Conservation (phyloP, 2,113 vertebrate species). For the Machaerirhynchus nigripectus region DNA sequence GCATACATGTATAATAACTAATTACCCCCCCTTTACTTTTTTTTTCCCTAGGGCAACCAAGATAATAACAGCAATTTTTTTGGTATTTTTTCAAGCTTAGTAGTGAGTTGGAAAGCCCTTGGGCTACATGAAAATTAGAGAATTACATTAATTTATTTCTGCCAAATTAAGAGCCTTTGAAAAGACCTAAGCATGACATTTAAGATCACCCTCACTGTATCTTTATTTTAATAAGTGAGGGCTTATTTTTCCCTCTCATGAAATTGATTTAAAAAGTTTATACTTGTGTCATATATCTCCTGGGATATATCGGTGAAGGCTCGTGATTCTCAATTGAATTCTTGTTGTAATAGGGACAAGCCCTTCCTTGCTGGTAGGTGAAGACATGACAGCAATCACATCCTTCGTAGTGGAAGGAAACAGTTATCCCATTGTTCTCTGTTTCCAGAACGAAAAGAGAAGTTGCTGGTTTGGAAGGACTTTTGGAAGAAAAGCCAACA, state of each 20-base stretch:
- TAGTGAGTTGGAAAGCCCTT: neutral
- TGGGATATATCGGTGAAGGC: neutral
- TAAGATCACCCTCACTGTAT: neutral
- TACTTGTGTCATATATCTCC: neutral
- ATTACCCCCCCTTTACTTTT: conserved; percentile 22
- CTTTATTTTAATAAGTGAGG: neutral
- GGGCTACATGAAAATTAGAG: neutral
- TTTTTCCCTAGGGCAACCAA: neutral
- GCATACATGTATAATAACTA: conserved; percentile 27
- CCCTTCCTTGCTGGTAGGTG: neutral
- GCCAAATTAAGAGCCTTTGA: neutral
- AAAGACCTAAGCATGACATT: neutral
- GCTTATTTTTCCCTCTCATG: neutral
- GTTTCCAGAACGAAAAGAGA: neutral
- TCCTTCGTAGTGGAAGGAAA: neutral
- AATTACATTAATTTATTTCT: conserved; percentile 8
- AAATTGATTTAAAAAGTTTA: neutral
- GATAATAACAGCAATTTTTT: neutral
- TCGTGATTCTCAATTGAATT: neutral
- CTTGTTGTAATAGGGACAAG: neutral
- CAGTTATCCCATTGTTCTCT: neutral
- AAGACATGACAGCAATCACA: neutral
- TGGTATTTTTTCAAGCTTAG: neutral
- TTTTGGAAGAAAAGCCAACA: neutral
- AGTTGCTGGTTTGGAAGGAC: neutral